Conservation (phyloP, 2,888 invertebrate species). For the Gasteruption jaculator region DNA sequence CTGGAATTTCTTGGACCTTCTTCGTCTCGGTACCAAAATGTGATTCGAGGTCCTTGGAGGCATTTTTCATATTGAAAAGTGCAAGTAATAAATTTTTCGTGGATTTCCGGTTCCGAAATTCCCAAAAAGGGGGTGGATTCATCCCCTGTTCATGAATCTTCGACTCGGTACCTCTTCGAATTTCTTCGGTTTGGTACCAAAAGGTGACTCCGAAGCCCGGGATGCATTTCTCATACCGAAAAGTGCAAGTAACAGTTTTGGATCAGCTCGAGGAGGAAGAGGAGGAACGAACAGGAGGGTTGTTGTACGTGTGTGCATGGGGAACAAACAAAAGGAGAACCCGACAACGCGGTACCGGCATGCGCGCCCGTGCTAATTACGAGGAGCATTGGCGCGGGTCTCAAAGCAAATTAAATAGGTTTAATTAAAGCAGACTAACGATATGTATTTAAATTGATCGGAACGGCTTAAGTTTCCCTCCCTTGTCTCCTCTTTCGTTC, state of each 20-base stretch:
- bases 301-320: constrained; percentile 31
- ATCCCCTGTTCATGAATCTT: no score
- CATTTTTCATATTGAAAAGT: no score
- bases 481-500: no score
- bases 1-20: no score
- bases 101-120: no score
- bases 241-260: neutral
- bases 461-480: constrained; percentile 31
- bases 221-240: constrained; percentile 1
- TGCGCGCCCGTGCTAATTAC: constrained; percentile 46
- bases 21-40: no score
- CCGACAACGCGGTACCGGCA: constrained; percentile 29
- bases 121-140: no score
- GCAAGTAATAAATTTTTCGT: no score
- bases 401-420: constrained; percentile 42
- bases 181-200: no score
- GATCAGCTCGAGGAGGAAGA: constrained; percentile 7
- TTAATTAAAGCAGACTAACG: constrained; percentile 45
- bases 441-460: constrained; percentile 43
- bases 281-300: constrained; percentile 22
- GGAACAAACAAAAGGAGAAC: constrained; percentile 31
- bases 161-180: no score
- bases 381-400: constrained; percentile 34
- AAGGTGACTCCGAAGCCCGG: no score
- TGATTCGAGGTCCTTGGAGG: no score